phyloP scores from a whole-genome alignment of 2,797 vertebrate species.

The Arnoldichthys spilopterus region DNA sequence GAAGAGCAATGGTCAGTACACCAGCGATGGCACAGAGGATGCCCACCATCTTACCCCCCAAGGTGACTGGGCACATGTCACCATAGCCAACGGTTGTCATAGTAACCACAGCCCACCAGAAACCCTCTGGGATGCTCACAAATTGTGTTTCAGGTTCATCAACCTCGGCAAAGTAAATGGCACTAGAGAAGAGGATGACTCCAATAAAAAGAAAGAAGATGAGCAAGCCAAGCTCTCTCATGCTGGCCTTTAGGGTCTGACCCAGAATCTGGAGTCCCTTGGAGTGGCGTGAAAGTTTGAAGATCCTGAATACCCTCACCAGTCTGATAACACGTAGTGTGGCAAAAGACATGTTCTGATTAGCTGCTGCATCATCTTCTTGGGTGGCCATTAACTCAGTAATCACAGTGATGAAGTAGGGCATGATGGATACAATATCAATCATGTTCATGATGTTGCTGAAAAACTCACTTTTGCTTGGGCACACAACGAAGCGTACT shows the following conservation, averaged over 20 bases:
- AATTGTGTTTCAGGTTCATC: conserved; percentile 97
- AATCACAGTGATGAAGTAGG: conserved; percentile 94
- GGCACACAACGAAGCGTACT: conserved; percentile 92
- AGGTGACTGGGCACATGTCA: conserved; percentile 95
- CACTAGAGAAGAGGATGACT: conserved; percentile 97
- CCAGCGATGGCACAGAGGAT: conserved; percentile 96
- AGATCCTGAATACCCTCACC: conserved; percentile 95
- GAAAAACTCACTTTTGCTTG: conserved; percentile 96
- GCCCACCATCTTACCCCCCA: conserved; percentile 96
- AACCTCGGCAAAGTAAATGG: conserved; percentile 97
- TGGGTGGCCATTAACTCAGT: conserved; percentile 91
- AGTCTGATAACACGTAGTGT: conserved; percentile 93
- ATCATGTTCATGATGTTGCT: conserved; percentile 98
- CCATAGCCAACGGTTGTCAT: conserved; percentile 99
- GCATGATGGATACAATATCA: conserved; percentile 95
- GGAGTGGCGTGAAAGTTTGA: conserved; percentile 94
- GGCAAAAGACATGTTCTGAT: conserved; percentile 95
- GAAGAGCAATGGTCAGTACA: conserved; percentile 95
- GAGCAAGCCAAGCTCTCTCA: conserved; percentile 90
- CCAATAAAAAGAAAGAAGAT: conserved; percentile 99
- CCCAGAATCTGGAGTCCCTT: conserved; percentile 94
- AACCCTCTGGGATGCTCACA: conserved; percentile 96
- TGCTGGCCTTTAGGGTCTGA: conserved; percentile 91
- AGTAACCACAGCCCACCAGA: conserved; percentile 99
- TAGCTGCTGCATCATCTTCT: conserved; percentile 77